phyloP scores from a whole-genome alignment of 2,797 vertebrate species.

The Pseudomugil tenellus region DNA sequence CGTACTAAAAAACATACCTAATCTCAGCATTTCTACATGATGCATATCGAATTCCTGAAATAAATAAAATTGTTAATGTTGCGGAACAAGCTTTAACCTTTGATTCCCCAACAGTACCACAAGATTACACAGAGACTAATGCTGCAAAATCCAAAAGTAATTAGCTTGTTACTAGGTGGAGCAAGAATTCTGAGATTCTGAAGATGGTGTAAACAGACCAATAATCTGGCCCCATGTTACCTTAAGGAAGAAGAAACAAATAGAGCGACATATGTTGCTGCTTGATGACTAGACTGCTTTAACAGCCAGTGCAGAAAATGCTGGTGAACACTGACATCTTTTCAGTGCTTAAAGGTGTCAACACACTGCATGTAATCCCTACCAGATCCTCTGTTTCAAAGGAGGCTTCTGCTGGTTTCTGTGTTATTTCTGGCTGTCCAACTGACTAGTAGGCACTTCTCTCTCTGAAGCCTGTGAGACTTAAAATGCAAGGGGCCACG shows the following conservation, averaged over 20 bases:
- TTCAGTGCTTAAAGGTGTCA: constrained; percentile 51
- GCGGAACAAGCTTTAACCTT: not conserved
- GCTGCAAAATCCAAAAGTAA: constrained; percentile 9
- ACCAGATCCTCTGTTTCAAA: constrained; percentile 54
- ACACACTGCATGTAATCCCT: constrained; percentile 48
- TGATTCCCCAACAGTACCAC: not conserved
- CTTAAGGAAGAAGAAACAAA: not conserved
- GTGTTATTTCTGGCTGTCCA: constrained; percentile 68
- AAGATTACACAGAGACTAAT: not conserved
- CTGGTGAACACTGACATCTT: constrained; percentile 57
- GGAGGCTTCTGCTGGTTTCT: constrained; percentile 40
- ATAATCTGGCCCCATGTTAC: not conserved
- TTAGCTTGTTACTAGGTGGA: not conserved
- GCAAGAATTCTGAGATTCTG: not conserved
- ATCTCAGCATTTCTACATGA: constrained; percentile 4
- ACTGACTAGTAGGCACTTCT: constrained; percentile 63
- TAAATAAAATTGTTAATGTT: not conserved
- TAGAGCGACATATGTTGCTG: not conserved
- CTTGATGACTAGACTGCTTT: constrained; percentile 9
- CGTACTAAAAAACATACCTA: not conserved
- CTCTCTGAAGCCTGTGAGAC: constrained; percentile 56
- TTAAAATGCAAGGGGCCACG: constrained; percentile 52
- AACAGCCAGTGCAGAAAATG: constrained; percentile 27
- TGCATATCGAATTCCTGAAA: not conserved
- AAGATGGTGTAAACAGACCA: not conserved